Base-by-base conservation (phyloP, 2,113 vertebrate genomes). In the Apaloderma vittatum region DNA sequence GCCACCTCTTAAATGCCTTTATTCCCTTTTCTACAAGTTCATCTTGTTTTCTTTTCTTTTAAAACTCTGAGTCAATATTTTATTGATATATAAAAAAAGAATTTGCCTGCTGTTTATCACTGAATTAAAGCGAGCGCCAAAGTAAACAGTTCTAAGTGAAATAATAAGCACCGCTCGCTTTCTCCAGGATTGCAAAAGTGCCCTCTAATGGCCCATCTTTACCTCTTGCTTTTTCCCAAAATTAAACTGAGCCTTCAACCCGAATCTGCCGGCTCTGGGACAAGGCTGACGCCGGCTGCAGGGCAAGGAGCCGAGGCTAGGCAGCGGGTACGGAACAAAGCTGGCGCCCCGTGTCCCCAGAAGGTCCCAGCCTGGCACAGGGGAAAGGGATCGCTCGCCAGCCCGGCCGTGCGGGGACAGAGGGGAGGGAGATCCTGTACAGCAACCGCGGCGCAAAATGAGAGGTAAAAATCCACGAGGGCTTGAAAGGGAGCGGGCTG, bases 111-210 rank as follows among this genome's bases (percentile, higher is more conserved):
- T 96, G 76, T 95, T 90, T 93, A 94, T 83, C 79, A 93, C 71
- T 88, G 73, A 94, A 79, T 86, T 97, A 92, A 95, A 92, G 58
- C 73, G 85, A 43, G 6, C n/a, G 86, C 93, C 94, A 96, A 95
- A 91, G 88, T 57, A 91, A 95, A 96, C 92, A 93, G 80, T 74
- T 71, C 72, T 37, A 87, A 91, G 86, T 93, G 90, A 86, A 83
- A 91, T 80, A 96, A 43, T 88, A 86, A 96, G 86, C 90, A 85
- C 51, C 23, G 15, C 18, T 93, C 95, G 88, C 88, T 72, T 94
- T 97, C 83, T 96, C 90, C 83, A 22, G 94, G 97, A 93, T 97
- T 96, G 92, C 96, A 92, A 92, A 98, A 97, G 97, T 98, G 97
- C 97, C 97, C 97, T 98, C 97, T 97, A 97, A 98, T 65, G 95